Percentiles rank a stretch among this genome's conserved stretches.
phyloP scores from a whole-genome alignment of 2,113 vertebrate species.

The Chlorodrepanis virens region DNA sequence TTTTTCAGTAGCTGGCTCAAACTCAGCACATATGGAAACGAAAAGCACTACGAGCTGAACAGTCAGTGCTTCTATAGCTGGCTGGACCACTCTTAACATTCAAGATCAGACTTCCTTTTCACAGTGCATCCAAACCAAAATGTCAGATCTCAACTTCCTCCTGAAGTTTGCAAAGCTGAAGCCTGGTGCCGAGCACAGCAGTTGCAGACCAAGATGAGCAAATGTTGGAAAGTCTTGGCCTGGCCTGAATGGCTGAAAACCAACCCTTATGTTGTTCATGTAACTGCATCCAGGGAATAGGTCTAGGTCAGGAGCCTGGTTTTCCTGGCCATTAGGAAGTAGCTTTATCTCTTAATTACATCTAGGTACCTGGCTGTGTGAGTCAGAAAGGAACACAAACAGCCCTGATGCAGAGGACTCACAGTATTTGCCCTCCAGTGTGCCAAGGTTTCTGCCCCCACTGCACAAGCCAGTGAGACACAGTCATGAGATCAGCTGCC shows the following conservation, averaged over 20 bases:
- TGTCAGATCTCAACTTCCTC: neutral
- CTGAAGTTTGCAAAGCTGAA: neutral
- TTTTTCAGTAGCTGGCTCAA: neutral
- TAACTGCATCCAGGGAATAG: neutral
- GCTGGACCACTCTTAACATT: neutral
- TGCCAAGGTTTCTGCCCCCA: accelerated
- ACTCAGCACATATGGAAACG: neutral
- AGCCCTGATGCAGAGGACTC: neutral
- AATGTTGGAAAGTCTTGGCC: neutral
- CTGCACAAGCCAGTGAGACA: accelerated
- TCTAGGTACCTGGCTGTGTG: neutral
- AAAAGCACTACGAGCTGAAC: neutral
- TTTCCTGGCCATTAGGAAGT: neutral
- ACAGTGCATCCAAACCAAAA: neutral
- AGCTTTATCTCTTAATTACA: neutral
- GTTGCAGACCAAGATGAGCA: neutral
- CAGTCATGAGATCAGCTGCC: neutral
- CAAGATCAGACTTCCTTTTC: neutral
- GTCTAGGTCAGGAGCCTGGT: neutral
- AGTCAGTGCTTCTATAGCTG: neutral
- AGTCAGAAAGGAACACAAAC: neutral
- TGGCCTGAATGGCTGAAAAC: neutral
- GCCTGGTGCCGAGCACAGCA: neutral
- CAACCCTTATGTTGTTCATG: neutral
- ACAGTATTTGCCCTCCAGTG: neutral